phyloP scores from a whole-genome alignment of 1,140 invertebrate genomes.

The Holcopasites calliopsidis region DNA sequence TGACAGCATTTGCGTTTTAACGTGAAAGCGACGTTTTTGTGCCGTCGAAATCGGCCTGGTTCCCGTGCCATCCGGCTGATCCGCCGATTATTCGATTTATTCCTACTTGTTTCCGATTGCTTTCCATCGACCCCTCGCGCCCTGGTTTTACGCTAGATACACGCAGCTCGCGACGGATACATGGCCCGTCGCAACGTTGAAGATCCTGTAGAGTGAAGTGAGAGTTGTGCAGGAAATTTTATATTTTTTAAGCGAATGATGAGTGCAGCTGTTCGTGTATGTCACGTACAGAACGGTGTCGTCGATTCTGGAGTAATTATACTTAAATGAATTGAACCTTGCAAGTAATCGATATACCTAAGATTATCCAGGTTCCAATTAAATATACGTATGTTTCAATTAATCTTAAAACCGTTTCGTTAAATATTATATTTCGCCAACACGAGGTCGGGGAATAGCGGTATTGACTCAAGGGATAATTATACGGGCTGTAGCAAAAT shows the following conservation, averaged over 20 bases:
- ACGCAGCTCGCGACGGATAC: neutral
- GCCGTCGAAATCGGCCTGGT: conserved; percentile 1
- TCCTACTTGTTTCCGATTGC: conserved; percentile 13
- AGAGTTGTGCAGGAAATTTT: too few relatives aligned
- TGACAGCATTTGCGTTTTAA: conserved; percentile 46
- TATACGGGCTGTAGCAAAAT: neutral
- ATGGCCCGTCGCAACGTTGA: neutral
- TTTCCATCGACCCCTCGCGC: too few relatives aligned
- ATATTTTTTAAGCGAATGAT: too few relatives aligned
- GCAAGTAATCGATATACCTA: too few relatives aligned
- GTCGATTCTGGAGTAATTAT: too few relatives aligned
- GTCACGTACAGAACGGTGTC: too few relatives aligned
- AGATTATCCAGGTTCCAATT: neutral
- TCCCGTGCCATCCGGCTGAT: neutral
- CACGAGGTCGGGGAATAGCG: neutral
- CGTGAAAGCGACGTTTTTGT: conserved; percentile 34
- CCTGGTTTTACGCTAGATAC: neutral
- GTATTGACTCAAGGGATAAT: neutral
- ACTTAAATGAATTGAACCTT: too few relatives aligned
- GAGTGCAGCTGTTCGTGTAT: too few relatives aligned
- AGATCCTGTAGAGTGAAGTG: too few relatives aligned
- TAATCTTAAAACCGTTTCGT: neutral
- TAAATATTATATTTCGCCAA: neutral
- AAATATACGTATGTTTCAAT: neutral
- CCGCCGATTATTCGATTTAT: conserved; percentile 37